Conservation (phyloP, 2,113 vertebrate genomes). For the Seriola dumerili region DNA sequence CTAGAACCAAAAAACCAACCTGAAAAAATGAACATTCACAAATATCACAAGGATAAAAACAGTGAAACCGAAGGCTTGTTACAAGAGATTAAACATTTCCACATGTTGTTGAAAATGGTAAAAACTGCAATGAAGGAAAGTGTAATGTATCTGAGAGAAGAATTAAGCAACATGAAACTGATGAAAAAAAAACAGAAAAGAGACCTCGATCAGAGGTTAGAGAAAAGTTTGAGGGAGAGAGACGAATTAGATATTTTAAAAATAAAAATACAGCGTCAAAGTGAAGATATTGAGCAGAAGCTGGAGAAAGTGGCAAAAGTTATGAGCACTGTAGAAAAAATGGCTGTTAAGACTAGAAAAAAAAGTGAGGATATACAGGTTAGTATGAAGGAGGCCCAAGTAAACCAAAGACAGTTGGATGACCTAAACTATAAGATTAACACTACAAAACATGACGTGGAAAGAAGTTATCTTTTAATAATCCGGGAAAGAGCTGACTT, state of each 20-base stretch:
- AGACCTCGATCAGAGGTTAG: slow-evolving; percentile 57
- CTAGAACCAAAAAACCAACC: slow-evolving; percentile 22
- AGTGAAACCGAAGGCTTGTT: slow-evolving; percentile 46
- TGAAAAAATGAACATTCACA: neutral
- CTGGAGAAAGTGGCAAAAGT: slow-evolving; percentile 39
- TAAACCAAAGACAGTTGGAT: slow-evolving; percentile 41
- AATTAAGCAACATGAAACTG: slow-evolving; percentile 35
- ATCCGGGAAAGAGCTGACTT: slow-evolving; percentile 20
- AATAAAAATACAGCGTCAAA: slow-evolving; percentile 55
- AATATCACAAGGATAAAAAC: neutral
- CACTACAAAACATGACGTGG: slow-evolving; percentile 25
- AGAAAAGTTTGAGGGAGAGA: slow-evolving; percentile 58
- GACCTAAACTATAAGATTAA: slow-evolving; percentile 19
- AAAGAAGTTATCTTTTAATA: slow-evolving; percentile 8
- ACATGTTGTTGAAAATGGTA: slow-evolving; percentile 51
- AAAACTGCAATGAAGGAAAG: slow-evolving; percentile 28
- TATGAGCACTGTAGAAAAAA: slow-evolving; percentile 20
- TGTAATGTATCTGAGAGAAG: slow-evolving; percentile 40
- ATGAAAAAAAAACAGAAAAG: slow-evolving; percentile 59
- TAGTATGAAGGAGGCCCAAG: slow-evolving; percentile 14
- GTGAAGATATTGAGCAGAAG: slow-evolving; percentile 7
- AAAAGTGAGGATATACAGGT: slow-evolving; percentile 26
- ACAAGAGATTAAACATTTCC: slow-evolving; percentile 61
- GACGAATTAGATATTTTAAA: slow-evolving; percentile 62
- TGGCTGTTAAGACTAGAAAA: slow-evolving; percentile 10